These are phyloP conservation scores for Scelioninae gen. 1 DNA, from an alignment of 2,888 invertebrate genomes.

Conservation along the genomic window DNA sequence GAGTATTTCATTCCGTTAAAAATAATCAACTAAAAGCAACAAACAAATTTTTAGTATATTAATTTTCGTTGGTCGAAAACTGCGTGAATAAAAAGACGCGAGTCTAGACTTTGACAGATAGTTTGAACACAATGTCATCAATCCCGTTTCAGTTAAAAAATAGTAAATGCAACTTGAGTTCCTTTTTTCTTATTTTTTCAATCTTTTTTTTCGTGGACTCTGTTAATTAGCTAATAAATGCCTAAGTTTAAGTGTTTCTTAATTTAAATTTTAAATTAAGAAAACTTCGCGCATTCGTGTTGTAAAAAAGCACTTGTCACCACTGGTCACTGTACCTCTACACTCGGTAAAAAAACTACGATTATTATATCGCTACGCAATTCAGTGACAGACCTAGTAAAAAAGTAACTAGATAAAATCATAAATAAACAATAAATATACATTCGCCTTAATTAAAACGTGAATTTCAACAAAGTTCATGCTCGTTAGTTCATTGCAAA, in stretches of 20 bases:
- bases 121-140: constrained; percentile 44
- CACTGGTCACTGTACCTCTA: constrained; percentile 35
- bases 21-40: constrained; percentile 45
- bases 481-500: constrained; percentile 22
- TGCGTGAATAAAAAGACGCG: background rate
- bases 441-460: constrained; percentile 49
- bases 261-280: constrained; percentile 37
- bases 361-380: constrained; percentile 40
- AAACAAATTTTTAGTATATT: constrained; percentile 28
- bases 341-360: constrained; percentile 59
- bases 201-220: constrained; percentile 1
- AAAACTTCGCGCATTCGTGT: constrained; percentile 26
- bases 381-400: constrained; percentile 47
- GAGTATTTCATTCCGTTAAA: constrained; percentile 44
- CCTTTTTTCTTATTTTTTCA: background rate
- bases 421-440: constrained; percentile 67
- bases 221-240: constrained; percentile 52
- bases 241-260: constrained; percentile 45
- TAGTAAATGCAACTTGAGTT: constrained; percentile 54
- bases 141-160: constrained; percentile 36
- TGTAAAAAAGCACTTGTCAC: constrained; percentile 44
- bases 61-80: constrained; percentile 14
- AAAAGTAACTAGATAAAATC: constrained; percentile 49
- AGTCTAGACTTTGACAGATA: constrained; percentile 16
- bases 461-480: constrained; percentile 27